Base-by-base conservation (phyloP, 2,797 vertebrate genomes). In the Choloepus didactylus region DNA sequence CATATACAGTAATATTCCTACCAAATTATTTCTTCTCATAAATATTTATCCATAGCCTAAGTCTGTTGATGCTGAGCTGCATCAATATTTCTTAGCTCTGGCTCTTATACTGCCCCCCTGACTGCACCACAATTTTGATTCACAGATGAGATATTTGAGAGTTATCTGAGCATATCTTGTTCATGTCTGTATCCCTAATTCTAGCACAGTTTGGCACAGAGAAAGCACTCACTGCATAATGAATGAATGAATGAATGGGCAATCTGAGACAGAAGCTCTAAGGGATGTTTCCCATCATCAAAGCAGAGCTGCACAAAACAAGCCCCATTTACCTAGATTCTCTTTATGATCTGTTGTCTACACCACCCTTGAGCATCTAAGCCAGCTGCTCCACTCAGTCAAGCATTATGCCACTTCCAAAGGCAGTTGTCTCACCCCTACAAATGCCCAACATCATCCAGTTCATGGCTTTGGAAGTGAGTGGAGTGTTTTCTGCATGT, bases 11-110 rank as follows among this genome's bases (percentile, higher is more conserved):
- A 96, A 67, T 92, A 97, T 83, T 85, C 82, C 62, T 87, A 93
- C 44, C 41, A 96, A 95, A 97, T 96, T 79, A 88, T 92, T 97
- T 96, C 41, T 93, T 91, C 82, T 96, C 67, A 93, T 97, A 96
- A 97, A 96, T 93, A 93, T 96, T 96, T 96, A 93, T 95, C 64
- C 35, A 83, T 76, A 90, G 85, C 64, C 64, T 83, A 95, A 92
- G 56, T 92, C 88, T 92, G 90, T 92, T 94, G 92, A 91, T 18
- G 15, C 38, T 75, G 41, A 86, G 8, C 2, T 15, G 11, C 49
- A 95, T 84, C 64, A 88, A 9, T 93, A 94, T 91, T 93, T 83
- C 14, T 81, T n/a, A 15, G 35, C 12, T 96, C 91, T 91, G 72
- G 67, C 18, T 77, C 59, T 67, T 44, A 67, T 85, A 54, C 12